Conservation (phyloP, 2,797 vertebrate genomes). For the Lacerta viridis region DNA sequence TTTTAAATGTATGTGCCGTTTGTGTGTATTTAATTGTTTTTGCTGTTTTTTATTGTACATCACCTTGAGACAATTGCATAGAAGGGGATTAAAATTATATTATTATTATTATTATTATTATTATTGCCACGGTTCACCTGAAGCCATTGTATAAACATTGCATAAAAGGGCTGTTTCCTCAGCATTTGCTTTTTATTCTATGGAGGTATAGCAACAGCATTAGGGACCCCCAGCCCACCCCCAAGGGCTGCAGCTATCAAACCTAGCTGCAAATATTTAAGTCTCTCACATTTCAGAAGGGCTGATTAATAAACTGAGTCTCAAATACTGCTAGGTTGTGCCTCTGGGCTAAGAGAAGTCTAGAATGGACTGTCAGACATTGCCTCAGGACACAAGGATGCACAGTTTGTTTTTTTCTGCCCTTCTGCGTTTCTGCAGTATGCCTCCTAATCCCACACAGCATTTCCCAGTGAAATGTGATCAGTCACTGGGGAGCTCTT, state of each 20-base stretch:
- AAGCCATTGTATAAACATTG: conserved; percentile 16
- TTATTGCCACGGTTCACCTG: neutral
- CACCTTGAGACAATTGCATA: no score
- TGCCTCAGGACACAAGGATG: conserved; percentile 68
- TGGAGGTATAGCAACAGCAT: conserved; percentile 68
- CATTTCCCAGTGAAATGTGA: conserved; percentile 58
- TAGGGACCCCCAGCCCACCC: conserved; percentile 11
- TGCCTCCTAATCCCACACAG: conserved; percentile 51
- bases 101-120: neutral
- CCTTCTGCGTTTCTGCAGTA: conserved; percentile 47
- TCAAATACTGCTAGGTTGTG: conserved; percentile 13
- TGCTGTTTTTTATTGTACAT: no score
- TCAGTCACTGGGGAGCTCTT: conserved; percentile 55
- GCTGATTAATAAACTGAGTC: neutral
- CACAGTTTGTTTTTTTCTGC: conserved; percentile 54
- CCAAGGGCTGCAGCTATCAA: conserved; percentile 42
- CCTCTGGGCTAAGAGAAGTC: conserved; percentile 8
- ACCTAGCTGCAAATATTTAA: conserved; percentile 38
- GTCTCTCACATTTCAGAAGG: conserved; percentile 19
- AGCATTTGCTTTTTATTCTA: conserved; percentile 52
- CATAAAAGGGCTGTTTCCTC: neutral
- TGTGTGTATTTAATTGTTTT: no score
- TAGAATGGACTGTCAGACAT: conserved; percentile 66
- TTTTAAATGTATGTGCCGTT: no score
- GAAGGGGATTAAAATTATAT: no score